phyloP scores from a whole-genome alignment of 2,113 vertebrate genomes.

The Petaurus breviceps region DNA sequence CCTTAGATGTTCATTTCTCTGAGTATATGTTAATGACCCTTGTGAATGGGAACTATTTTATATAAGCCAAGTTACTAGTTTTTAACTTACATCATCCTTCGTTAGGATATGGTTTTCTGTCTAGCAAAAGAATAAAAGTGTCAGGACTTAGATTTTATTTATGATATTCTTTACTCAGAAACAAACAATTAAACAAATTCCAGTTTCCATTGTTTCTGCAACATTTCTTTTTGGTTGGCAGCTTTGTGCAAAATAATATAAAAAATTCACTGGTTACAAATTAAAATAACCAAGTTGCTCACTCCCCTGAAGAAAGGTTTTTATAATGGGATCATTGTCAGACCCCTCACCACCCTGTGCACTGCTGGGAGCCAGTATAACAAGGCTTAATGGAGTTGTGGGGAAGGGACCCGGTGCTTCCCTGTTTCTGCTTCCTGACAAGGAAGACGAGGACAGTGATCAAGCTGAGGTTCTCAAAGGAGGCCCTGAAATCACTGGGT shows the following conservation, averaged over 20 bases:
- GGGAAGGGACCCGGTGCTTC: constrained; percentile 16
- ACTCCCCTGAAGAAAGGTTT: background rate
- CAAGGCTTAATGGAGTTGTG: background rate
- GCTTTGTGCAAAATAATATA: background rate
- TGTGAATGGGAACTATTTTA: background rate
- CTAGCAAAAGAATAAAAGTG: constrained; percentile 8
- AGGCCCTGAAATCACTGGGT: constrained; percentile 14
- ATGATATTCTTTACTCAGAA: background rate
- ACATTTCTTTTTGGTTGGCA: constrained; percentile 50
- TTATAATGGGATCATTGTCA: constrained; percentile 5
- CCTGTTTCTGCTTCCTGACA: constrained; percentile 66
- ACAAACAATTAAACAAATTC: constrained; percentile 35
- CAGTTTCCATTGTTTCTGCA: constrained; percentile 45
- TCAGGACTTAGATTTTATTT: constrained; percentile 33
- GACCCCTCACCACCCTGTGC: background rate
- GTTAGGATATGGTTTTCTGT: background rate
- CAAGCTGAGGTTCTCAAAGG: constrained; percentile 58
- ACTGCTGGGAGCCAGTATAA: background rate
- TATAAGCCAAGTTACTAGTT: constrained; percentile 26
- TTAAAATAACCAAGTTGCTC: background rate
- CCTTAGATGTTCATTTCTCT: constrained; percentile 18
- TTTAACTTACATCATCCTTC: constrained; percentile 32
- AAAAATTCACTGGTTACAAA: constrained; percentile 13
- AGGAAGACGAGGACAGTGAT: constrained; percentile 63
- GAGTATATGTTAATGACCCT: constrained; percentile 16